phyloP scores from a whole-genome alignment of 2,888 invertebrate species.

The Platycnemis pennipes region DNA sequence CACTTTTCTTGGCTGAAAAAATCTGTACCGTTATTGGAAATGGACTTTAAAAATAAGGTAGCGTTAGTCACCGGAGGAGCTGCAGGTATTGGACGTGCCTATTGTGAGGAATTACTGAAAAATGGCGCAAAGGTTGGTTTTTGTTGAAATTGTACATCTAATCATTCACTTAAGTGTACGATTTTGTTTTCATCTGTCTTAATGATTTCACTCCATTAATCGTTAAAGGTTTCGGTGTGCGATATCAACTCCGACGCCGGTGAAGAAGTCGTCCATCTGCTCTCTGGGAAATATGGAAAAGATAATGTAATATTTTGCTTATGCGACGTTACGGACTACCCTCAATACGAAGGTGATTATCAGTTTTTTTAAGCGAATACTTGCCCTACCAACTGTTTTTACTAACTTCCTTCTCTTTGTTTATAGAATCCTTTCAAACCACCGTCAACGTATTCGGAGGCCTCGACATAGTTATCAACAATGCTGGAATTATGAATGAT shows the following conservation, averaged over 20 bases:
- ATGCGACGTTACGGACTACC: conserved; percentile 89
- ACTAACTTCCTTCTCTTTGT: neutral
- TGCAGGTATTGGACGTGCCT: conserved; percentile 87
- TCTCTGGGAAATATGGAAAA: conserved; percentile 84
- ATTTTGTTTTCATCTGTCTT: neutral
- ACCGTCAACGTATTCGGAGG: conserved; percentile 87
- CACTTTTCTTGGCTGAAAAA: neutral
- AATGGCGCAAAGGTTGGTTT: conserved; percentile 86
- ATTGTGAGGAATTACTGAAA: conserved; percentile 86
- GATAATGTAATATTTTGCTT: conserved; percentile 87
- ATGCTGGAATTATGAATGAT: conserved; percentile 90
- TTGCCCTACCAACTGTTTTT: conserved; percentile 15
- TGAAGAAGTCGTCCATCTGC: conserved; percentile 84
- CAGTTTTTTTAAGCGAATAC: conserved; percentile 15
- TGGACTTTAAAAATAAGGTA: conserved; percentile 89
- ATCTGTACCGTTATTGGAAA: conserved; percentile 75
- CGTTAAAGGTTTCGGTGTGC: conserved; percentile 85
- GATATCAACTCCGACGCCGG: conserved; percentile 87
- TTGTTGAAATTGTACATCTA: neutral
- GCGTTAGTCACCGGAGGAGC: conserved; percentile 88
- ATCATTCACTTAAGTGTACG: neutral
- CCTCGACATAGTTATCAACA: conserved; percentile 89
- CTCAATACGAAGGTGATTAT: conserved; percentile 86
- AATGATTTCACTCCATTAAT: neutral
- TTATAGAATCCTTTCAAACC: conserved; percentile 86